Conservation (phyloP, 2,888 invertebrate species). For the Plagiodera versicolora region DNA sequence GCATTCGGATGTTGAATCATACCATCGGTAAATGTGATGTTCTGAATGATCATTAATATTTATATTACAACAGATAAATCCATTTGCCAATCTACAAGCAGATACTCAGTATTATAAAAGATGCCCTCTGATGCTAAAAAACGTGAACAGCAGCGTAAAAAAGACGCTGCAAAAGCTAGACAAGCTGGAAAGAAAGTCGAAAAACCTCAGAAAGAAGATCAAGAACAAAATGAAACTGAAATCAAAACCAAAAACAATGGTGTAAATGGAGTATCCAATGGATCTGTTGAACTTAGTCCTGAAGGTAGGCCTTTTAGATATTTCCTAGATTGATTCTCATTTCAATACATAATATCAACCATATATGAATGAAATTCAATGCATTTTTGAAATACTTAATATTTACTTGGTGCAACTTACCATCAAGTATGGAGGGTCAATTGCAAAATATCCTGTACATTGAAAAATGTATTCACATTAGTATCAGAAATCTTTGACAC, state of each 20-base stretch:
- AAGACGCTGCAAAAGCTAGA: slow-evolving; percentile 84
- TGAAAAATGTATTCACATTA: too few relatives aligned
- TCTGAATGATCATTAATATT: too few relatives aligned
- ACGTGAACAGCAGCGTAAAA: slow-evolving; percentile 96
- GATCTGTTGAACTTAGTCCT: slow-evolving; percentile 63
- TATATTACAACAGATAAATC: not conserved
- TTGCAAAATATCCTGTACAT: too few relatives aligned
- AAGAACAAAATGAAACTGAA: slow-evolving; percentile 43
- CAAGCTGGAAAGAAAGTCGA: slow-evolving; percentile 56
- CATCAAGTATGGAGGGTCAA: too few relatives aligned
- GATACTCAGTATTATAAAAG: slow-evolving; percentile 9
- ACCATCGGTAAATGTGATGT: too few relatives aligned
- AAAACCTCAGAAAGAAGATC: slow-evolving; percentile 49
- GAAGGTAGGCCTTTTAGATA: slow-evolving; percentile 62
- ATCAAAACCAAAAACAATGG: slow-evolving; percentile 41
- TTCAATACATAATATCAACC: too few relatives aligned
- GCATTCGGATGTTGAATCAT: not conserved
- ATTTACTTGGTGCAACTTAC: too few relatives aligned
- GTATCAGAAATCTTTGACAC: too few relatives aligned
- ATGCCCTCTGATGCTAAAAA: slow-evolving; percentile 99
- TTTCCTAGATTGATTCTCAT: too few relatives aligned
- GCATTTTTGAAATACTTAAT: too few relatives aligned
- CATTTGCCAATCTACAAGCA: not conserved
- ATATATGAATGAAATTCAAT: too few relatives aligned
- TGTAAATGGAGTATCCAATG: slow-evolving; percentile 44